Conservation (phyloP, 2,888 invertebrate species). For the Spisula solida region DNA sequence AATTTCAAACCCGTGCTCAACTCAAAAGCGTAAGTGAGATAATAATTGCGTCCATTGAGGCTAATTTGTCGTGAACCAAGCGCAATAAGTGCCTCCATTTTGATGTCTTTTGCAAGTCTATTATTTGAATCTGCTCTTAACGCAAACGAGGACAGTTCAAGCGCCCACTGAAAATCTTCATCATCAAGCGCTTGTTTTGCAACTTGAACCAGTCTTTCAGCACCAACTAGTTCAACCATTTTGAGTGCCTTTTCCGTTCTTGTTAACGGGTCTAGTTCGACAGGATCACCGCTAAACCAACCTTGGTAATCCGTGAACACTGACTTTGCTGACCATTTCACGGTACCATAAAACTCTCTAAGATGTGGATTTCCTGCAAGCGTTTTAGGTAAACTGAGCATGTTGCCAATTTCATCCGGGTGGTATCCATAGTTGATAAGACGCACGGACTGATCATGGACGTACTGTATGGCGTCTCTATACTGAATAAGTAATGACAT, state of each 20-base stretch:
- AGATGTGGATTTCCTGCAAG: slow-evolving; percentile 78
- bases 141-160: slow-evolving; percentile 77
- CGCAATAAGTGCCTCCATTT: slow-evolving; percentile 74
- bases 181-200: slow-evolving; percentile 75
- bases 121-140: slow-evolving; percentile 65
- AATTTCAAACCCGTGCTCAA: slow-evolving; percentile 69
- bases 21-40: slow-evolving; percentile 80
- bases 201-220: slow-evolving; percentile 58
- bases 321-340: slow-evolving; percentile 82
- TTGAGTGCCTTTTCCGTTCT: slow-evolving; percentile 72
- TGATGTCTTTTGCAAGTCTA: slow-evolving; percentile 72
- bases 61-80: slow-evolving; percentile 77
- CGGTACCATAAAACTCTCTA: slow-evolving; percentile 83
- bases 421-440: slow-evolving; percentile 81
- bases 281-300: slow-evolving; percentile 81
- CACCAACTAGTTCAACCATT: slow-evolving; percentile 75
- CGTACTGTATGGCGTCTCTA: slow-evolving; percentile 83
- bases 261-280: slow-evolving; percentile 76
- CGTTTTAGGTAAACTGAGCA: slow-evolving; percentile 76
- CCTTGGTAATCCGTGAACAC: slow-evolving; percentile 77
- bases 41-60: slow-evolving; percentile 81
- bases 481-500: slow-evolving; percentile 73
- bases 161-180: slow-evolving; percentile 81
- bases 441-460: slow-evolving; percentile 84
- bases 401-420: slow-evolving; percentile 82